phyloP scores from a whole-genome alignment of 2,113 vertebrate genomes.

The human (Homo sapiens) region GRCh38 chr1:231872001-231872500 shows the following conservation, averaged over 20 bases:
- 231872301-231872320: background rate
- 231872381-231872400: background rate
- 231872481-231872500: background rate
- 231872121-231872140: background rate
- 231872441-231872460: background rate
- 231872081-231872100: slow-evolving; percentile 33
- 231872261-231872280: background rate
- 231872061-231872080: background rate
- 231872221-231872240: background rate
- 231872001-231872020: background rate
- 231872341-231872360: slow-evolving; percentile 39
- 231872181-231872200: background rate
- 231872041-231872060: accelerated
- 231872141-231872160: slow-evolving; percentile 66
- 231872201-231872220: slow-evolving; percentile 25
- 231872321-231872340: background rate
- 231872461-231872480: background rate
- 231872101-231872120: slow-evolving; percentile 43
- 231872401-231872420: background rate
- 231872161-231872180: slow-evolving; percentile 27
- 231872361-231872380: background rate
- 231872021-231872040: accelerated
- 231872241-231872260: slow-evolving; percentile 29
- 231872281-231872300: slow-evolving; percentile 41
- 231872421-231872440: background rate